phyloP scores from a whole-genome alignment of 1,140 invertebrate species.

The Drosophila santomea region DNA sequence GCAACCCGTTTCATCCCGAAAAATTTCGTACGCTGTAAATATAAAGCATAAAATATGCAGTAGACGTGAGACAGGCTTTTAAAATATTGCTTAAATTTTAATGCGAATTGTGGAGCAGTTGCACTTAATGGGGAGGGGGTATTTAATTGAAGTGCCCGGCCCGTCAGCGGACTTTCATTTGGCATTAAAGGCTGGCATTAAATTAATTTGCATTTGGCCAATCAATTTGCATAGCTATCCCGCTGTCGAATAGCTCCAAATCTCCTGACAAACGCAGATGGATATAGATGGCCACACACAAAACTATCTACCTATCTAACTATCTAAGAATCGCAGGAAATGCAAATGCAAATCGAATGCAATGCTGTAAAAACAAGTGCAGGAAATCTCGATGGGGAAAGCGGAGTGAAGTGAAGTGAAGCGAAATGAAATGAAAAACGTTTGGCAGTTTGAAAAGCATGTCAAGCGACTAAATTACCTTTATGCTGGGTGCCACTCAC shows the following conservation, averaged over 20 bases:
- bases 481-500: slow-evolving; percentile 41
- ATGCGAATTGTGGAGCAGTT: neutral
- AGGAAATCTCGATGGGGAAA: slow-evolving; percentile 27
- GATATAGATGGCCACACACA: slow-evolving; percentile 18
- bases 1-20: slow-evolving; percentile 14
- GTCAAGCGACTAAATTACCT: slow-evolving; percentile 79
- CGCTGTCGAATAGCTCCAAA: slow-evolving; percentile 36
- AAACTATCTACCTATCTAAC: neutral
- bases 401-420: neutral
- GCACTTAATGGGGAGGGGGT: neutral
- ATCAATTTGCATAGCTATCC: slow-evolving; percentile 28
- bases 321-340: slow-evolving; percentile 3
- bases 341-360: slow-evolving; percentile 52
- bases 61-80: slow-evolving; percentile 54
- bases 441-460: slow-evolving; percentile 75
- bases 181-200: neutral
- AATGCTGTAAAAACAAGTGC: slow-evolving; percentile 37
- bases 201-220: slow-evolving; percentile 39
- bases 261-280: slow-evolving; percentile 32
- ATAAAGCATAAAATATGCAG: slow-evolving; percentile 69
- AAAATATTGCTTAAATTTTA: slow-evolving; percentile 74
- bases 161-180: neutral
- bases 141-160: slow-evolving; percentile 56
- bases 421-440: slow-evolving; percentile 52
- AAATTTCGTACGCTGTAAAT: slow-evolving; percentile 50